These are phyloP conservation scores for Cerastis leucographa DNA, from an alignment of 2,888 invertebrate species.

Conservation along the genomic window DNA sequence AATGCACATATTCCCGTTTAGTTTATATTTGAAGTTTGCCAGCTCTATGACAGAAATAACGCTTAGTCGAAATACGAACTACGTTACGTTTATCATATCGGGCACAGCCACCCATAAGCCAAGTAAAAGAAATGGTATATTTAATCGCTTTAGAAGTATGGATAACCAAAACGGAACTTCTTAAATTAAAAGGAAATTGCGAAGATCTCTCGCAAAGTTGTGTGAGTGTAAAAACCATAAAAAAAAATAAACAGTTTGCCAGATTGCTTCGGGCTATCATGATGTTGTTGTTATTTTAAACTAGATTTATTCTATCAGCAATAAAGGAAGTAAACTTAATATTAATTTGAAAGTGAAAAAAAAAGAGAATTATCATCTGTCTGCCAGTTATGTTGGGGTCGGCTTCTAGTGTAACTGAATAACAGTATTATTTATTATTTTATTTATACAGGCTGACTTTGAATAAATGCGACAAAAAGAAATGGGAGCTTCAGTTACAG, in stretches of 20 bases:
- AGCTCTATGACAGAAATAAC: not conserved
- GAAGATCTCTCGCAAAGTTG: constrained; percentile 1
- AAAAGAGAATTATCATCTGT: too few species aligned
- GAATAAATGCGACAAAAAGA: too few species aligned
- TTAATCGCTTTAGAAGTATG: not conserved
- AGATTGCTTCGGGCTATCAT: not conserved
- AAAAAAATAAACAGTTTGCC: not conserved
- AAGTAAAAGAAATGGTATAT: not conserved
- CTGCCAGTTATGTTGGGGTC: too few species aligned
- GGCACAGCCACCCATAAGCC: not conserved
- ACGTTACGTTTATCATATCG: not conserved
- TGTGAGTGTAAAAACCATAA: too few species aligned
- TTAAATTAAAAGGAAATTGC: constrained; percentile 35
- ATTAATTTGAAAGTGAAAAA: too few species aligned
- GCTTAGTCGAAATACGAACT: not conserved
- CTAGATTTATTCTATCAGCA: not conserved
- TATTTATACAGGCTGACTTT: too few species aligned
- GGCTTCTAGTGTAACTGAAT: too few species aligned
- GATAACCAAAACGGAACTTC: constrained; percentile 2
- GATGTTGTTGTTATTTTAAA: not conserved
- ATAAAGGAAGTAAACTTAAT: not conserved
- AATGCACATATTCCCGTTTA: not conserved
- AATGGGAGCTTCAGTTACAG: too few species aligned
- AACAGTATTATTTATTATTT: too few species aligned
- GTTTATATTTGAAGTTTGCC: not conserved